phyloP scores from a whole-genome alignment of 1,140 invertebrate genomes.

The Zelostemma sp. region DNA sequence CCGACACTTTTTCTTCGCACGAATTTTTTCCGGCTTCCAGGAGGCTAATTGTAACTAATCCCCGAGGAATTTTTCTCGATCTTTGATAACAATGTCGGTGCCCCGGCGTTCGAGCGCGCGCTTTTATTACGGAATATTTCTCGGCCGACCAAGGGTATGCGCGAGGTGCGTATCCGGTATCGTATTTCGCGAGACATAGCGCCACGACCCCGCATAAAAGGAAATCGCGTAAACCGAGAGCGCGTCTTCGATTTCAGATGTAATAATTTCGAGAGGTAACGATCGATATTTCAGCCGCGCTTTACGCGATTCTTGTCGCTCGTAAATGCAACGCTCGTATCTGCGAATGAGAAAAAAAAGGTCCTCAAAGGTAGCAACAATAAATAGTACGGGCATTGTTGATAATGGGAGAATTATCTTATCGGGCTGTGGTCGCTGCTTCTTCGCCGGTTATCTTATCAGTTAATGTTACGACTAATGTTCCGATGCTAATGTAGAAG shows the following conservation, averaged over 20 bases:
- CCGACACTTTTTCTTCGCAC: slow-evolving; percentile 6
- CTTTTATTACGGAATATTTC: slow-evolving; percentile 40
- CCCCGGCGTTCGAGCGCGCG: slow-evolving; percentile 32
- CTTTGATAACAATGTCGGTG: slow-evolving; percentile 38
- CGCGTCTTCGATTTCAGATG: slow-evolving; percentile 53
- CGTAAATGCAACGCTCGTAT: slow-evolving; percentile 26
- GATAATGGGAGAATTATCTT: slow-evolving; percentile 31
- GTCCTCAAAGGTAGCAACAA: slow-evolving; percentile 17
- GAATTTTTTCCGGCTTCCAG: slow-evolving; percentile 13
- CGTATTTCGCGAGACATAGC: slow-evolving; percentile 44
- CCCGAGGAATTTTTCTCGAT: slow-evolving; percentile 17
- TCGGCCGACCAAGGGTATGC: slow-evolving; percentile 20
- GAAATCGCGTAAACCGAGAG: slow-evolving; percentile 52
- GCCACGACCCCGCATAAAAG: slow-evolving; percentile 46
- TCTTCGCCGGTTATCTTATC: slow-evolving; percentile 30
- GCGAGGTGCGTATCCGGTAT: slow-evolving; percentile 40
- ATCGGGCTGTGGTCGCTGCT: slow-evolving; percentile 17
- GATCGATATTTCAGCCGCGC: slow-evolving; percentile 43
- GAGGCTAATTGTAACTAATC: slow-evolving; percentile 31
- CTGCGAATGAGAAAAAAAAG: not conserved
- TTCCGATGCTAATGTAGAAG: slow-evolving; percentile 2
- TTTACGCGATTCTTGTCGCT: slow-evolving; percentile 44
- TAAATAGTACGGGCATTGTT: slow-evolving; percentile 9
- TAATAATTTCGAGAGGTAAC: slow-evolving; percentile 51
- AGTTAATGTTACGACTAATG: slow-evolving; percentile 24